Evolutionary conservation across 2,113 vertebrate species (phyloP), one percentile per base, ranked within the genome.

Genomic region (Apistogramma diplotaenia): DNA sequence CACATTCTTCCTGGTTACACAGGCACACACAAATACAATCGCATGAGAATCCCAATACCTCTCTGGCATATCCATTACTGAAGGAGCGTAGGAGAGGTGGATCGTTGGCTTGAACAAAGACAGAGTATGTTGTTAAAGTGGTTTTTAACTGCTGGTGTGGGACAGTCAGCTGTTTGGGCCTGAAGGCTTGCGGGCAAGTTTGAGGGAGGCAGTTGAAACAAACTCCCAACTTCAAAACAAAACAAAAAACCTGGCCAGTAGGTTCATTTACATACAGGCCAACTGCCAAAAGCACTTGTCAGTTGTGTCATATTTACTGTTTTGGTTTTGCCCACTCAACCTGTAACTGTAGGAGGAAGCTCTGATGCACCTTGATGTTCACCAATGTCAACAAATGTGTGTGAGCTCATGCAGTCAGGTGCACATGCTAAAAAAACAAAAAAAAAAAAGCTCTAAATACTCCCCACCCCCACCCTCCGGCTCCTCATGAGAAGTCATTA

Each of bases 401-500:
- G 59, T 33, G 65, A 65, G 19, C 62, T 16, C 56, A 43, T 53
- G 18, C 43, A 21, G 16, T 54, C 37, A 72, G 46, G 79, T 2
- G 55, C 53, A 72, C 27, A 58, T 43, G 33, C 29, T 29, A 19
- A 29, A 40, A 73, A 56, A 37, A 55, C 43, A 16, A 46, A 49
- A 40, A 51, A 60, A 25, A 40, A 83, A 31, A 79, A 57, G 8
- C 59, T 65, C 58, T 58, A 71, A 86, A 71, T 79, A 65, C 77
- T 72, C 67, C 85, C 81, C 55, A 31, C 31, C 31, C 31, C 31
- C 31, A 7, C 31, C 31, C 31, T 7, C 12, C 15, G 10, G 67
- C 78, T 87, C 79, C 74, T 93, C 85, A 82, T 89, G 85, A 92
- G 83, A 83, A 91, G 85, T 89, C 87, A 93, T 94, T 93, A 92